These are phyloP conservation scores for Nothobranchius furzeri DNA, from an alignment of 2,113 vertebrate genomes.

Conservation along the genomic window DNA sequence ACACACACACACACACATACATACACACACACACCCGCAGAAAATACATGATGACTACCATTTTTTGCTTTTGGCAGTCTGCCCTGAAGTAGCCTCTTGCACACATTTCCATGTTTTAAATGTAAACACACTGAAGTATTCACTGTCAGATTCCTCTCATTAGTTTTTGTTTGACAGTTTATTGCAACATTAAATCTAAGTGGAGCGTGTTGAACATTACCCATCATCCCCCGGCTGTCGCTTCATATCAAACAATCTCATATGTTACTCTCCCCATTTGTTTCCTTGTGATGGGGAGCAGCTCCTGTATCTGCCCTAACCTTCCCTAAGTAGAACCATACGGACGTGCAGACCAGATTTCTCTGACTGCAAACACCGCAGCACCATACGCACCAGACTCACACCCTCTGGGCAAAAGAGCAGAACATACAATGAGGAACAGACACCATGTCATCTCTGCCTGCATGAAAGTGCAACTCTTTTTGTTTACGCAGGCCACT, in stretches of 20 bases:
- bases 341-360: conserved; percentile 8
- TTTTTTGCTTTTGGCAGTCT: neutral
- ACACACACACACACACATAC: no score
- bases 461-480: conserved; percentile 15
- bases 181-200: conserved; percentile 6
- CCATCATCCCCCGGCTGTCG: neutral
- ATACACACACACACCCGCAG: no score
- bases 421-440: conserved; percentile 32
- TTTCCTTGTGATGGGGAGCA: conserved; percentile 16
- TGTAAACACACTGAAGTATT: conserved; percentile 23
- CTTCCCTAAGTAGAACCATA: conserved; percentile 28
- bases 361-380: conserved; percentile 30
- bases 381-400: conserved; percentile 9
- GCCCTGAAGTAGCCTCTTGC: neutral
- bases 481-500: conserved; percentile 14
- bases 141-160: conserved; percentile 1
- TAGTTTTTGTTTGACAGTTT: neutral
- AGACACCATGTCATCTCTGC: conserved; percentile 33
- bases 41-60: neutral
- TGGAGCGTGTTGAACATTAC: neutral
- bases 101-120: conserved; percentile 2
- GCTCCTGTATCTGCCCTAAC: conserved; percentile 1
- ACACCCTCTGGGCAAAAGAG: conserved; percentile 23
- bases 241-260: neutral
- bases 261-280: neutral